Base-by-base conservation (phyloP, 1,140 invertebrate genomes). In the Pseudomyrmex pallidus region DNA sequence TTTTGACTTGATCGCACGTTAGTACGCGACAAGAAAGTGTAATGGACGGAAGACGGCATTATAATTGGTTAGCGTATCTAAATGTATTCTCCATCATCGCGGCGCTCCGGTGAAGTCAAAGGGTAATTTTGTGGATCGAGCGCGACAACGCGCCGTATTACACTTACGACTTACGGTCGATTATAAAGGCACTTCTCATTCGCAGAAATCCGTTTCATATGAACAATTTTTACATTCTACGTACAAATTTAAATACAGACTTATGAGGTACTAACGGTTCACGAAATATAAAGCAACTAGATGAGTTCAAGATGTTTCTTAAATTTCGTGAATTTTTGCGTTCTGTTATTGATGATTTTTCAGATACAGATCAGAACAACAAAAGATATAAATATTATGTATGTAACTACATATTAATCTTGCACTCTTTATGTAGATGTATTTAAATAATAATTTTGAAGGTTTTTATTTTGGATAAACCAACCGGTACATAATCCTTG, bases 61-160 rank as follows among this genome's bases (percentile, higher is more conserved):
- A 59, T 78, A 78, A 78, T 78, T 78, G 64, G 76, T 78, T 59
- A 48, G 64, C 76, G 64, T 78, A 70, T 68, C 76, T 78, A 78
- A 78, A 70, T 78, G 35, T 22, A 70, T 50, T 70, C 64, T 78
- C 20, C 76, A 78, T 78, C 76, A 70, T 78, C 64, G 7, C 22
- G 54, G 15, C 76, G 20, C 76, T 44, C 10, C 44, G 48, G 7
- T 7, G 22, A 59, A 70, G 44, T 50, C 76, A 78, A 78, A 78
- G 64, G 20, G 9, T 56, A 68, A 15, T 78, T 78, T 78, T 70
- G 59, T 68, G 67, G 35, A 46, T 13, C 15, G 25, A 44, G 44
- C 7, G 67, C 22, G 63, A 46, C 48, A 44, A 35, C 35, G 25
- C 25, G 35, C 17, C 25, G 12, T 10, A 52, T 35, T 66, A 67